Evolutionary conservation across 1,140 invertebrate species (phyloP), one percentile per base, ranked within the genome.

Genomic region (Caenorhabditis latens): DNA sequence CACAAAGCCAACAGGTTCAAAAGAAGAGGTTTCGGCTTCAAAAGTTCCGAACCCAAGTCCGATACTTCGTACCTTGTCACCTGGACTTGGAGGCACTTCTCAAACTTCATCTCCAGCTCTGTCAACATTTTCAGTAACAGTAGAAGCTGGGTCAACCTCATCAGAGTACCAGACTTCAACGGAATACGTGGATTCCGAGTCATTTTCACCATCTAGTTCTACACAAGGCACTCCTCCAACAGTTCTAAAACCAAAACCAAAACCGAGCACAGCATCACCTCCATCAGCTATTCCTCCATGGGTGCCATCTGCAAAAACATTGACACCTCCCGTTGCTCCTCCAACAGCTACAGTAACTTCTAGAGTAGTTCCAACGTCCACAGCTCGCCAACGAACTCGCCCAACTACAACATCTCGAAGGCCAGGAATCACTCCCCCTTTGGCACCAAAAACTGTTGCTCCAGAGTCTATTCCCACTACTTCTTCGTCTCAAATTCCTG

Each of bases 341-440:
- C 65, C 65, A 6, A 71, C 65, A 19, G 65, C 42, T 46, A 46
- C 42, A 16, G 42, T 46, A 16, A 42, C 46, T 50, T 79, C 71
- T 50, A 24, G 8, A 43, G 24, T 24, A 14, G 13, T 13, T 79
- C 71, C 19, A 79, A 24, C 43, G 21, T 24, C 65, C 2, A 71
- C 40, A 71, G 0, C 40, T 43, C 40, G 42, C 19, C 40, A 43
- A 71, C 40, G 16, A 19, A 71, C 42, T 71, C 42, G 14, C 46
- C 42, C 42, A 43, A 32, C 61, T 19, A 32, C 61, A 40, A 71
- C 65, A 43, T 43, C 46, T 9, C 71, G 40, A n/a, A 46, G 43
- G 19, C 71, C 71, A 21, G 71, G 71, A 79, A 79, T 79, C 4
- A 79, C 46, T 21, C 71, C 71, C 4, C 71, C 71, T 21, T n/a